These are phyloP conservation scores for Proterorhinus semilunaris DNA, from an alignment of 2,113 vertebrate species.

Conservation along the genomic window DNA sequence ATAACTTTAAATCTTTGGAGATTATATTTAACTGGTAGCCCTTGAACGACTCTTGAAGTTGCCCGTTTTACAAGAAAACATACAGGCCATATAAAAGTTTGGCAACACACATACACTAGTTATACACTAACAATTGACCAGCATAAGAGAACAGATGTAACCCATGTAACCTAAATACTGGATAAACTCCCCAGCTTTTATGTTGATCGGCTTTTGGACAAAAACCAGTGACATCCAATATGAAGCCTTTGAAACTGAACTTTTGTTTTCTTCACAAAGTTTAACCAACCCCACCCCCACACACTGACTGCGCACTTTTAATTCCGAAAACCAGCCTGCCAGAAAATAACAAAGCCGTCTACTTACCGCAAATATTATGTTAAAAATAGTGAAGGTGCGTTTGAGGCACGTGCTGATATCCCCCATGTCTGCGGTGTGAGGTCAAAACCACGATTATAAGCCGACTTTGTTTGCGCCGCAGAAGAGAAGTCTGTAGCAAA, in stretches of 20 bases:
- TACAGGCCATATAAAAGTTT: neutral
- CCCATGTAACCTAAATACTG: no score
- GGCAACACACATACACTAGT: neutral
- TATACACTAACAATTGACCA: no score
- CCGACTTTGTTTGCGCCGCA: neutral
- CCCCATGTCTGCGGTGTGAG: constrained; percentile 20
- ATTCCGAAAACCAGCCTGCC: neutral
- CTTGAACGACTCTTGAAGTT: no score
- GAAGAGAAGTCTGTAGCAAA: neutral
- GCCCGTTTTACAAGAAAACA: neutral
- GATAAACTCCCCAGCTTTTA: no score
- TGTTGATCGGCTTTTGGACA: no score
- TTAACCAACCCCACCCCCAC: neutral
- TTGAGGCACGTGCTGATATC: constrained; percentile 49
- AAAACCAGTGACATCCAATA: no score
- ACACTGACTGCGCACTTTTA: constrained; percentile 20
- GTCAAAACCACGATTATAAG: neutral
- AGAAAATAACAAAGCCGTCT: neutral
- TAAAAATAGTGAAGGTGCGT: constrained; percentile 47
- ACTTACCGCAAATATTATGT: constrained; percentile 63
- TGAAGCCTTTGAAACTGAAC: no score
- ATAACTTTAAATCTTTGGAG: no score
- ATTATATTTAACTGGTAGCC: no score
- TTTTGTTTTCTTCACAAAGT: neutral
- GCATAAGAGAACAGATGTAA: no score